A percentile compares a stretch with the other conserved stretches of the same genome.
Evolutionary conservation across 2,797 vertebrate genomes (phyloP).

Genomic region (Ctenochaetus hawaiiensis): DNA sequence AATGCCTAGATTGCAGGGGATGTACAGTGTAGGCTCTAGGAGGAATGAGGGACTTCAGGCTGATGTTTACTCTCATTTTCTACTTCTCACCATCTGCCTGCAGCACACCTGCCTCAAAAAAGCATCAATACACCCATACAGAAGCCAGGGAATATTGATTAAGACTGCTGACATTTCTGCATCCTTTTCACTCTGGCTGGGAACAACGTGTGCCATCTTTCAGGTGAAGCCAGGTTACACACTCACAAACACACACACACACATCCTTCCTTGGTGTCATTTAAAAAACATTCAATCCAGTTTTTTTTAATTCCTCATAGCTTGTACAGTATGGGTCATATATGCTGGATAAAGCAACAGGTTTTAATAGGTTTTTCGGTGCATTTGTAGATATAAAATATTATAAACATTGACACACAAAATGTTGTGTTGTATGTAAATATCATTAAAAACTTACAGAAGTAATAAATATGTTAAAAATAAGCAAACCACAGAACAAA

Average conservation of each 20-base stretch:
- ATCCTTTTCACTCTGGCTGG: conserved; percentile 48
- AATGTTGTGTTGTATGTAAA: too few species aligned
- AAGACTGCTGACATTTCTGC: conserved; percentile 75
- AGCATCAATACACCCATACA: conserved; percentile 41
- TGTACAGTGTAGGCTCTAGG: conserved; percentile 52
- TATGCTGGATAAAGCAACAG: neutral
- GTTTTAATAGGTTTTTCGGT: neutral
- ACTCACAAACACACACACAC: neutral
- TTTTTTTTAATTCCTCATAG: neutral
- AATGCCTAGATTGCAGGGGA: conserved; percentile 29
- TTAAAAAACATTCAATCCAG: conserved; percentile 1
- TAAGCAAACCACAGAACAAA: too few species aligned
- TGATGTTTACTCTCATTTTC: conserved; percentile 56
- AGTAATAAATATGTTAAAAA: too few species aligned
- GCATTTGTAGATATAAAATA: too few species aligned
- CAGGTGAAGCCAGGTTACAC: conserved; percentile 22
- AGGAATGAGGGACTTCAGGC: conserved; percentile 39
- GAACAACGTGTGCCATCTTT: conserved; percentile 33
- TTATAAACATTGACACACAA: too few species aligned
- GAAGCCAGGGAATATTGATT: conserved; percentile 69
- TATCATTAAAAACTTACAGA: too few species aligned
- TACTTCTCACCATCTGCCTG: conserved; percentile 54
- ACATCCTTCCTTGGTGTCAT: neutral
- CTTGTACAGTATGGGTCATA: neutral
- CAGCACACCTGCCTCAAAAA: conserved; percentile 59